Percentiles rank a stretch among this genome's conserved stretches.
Evolutionary conservation across 2,113 vertebrate species (phyloP).

Genomic region (Panthera tigris): DNA sequence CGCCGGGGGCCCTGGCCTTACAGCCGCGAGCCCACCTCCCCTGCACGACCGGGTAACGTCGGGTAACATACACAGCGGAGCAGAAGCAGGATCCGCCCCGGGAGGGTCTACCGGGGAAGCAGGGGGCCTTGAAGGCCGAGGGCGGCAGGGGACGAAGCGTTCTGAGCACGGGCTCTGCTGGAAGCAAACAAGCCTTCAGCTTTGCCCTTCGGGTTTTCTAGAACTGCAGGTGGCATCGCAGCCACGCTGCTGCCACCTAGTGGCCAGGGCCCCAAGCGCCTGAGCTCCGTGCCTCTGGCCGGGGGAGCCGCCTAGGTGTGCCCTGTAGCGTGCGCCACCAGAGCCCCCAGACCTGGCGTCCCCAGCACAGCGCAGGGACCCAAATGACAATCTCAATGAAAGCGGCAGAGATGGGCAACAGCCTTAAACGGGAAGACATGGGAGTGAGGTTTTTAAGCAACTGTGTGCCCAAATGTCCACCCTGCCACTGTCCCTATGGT

Average conservation of each 20-base stretch:
- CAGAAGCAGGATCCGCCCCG: neutral
- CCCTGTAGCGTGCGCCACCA: neutral
- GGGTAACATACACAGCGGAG: neutral
- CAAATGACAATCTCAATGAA: neutral
- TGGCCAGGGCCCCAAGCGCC: neutral
- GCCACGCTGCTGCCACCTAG: constrained; percentile 44
- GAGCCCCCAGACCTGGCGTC: neutral
- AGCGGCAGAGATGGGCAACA: neutral
- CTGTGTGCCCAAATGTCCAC: neutral
- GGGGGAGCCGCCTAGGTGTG: neutral
- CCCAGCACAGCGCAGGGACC: neutral
- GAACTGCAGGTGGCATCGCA: neutral
- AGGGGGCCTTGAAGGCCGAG: neutral
- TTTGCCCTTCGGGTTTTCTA: neutral
- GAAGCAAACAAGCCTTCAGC: neutral
- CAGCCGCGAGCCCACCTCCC: too few relatives aligned
- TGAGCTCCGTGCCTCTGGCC: neutral
- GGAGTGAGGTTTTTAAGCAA: neutral
- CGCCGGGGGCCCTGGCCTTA: too few relatives aligned
- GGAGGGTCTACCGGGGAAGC: too few relatives aligned
- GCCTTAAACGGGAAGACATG: neutral
- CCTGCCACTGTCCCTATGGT: neutral
- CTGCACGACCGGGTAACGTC: too few relatives aligned
- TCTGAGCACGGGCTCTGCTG: neutral
- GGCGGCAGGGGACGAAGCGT: neutral